A percentile compares a stretch with the other conserved stretches of the same genome.
phyloP scores from a whole-genome alignment of 2,797 vertebrate species.

The Alfaro cultratus region DNA sequence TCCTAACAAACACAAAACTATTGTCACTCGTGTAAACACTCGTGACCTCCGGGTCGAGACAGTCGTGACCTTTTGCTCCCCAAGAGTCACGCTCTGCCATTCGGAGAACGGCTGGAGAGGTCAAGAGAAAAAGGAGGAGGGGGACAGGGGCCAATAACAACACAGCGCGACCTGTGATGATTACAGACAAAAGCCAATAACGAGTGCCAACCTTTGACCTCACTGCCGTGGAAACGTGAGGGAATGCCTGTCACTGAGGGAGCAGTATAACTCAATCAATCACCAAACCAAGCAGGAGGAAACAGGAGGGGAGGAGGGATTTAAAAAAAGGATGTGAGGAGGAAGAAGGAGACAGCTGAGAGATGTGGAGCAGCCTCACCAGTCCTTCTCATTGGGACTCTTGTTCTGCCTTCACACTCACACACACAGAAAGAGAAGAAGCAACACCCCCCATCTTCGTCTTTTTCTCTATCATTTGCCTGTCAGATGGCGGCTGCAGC shows the following conservation, averaged over 20 bases:
- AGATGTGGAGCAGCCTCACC: slow-evolving; percentile 38
- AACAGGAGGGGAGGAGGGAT: neutral
- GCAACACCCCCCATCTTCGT: slow-evolving; percentile 6
- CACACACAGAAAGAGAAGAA: slow-evolving; percentile 14
- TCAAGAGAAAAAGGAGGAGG: slow-evolving; percentile 54
- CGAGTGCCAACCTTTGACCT: slow-evolving; percentile 74
- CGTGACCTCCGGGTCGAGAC: slow-evolving; percentile 64
- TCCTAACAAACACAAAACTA: neutral
- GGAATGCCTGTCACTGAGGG: slow-evolving; percentile 72
- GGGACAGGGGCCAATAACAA: slow-evolving; percentile 63
- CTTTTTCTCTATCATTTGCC: slow-evolving; percentile 69
- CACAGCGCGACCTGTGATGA: slow-evolving; percentile 71
- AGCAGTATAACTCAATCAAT: slow-evolving; percentile 72
- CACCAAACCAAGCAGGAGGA: slow-evolving; percentile 21
- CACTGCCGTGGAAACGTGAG: slow-evolving; percentile 71
- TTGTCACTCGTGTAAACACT: slow-evolving; percentile 55
- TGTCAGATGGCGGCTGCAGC: slow-evolving; percentile 68
- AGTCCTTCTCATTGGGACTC: slow-evolving; percentile 27
- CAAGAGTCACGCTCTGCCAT: slow-evolving; percentile 50
- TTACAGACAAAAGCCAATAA: slow-evolving; percentile 81
- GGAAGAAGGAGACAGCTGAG: slow-evolving; percentile 6
- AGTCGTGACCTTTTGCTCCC: slow-evolving; percentile 44
- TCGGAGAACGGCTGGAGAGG: slow-evolving; percentile 38
- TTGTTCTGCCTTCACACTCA: slow-evolving; percentile 45
- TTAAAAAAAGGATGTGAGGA: neutral